Conservation (phyloP, 2,888 invertebrate species). For the Drosophila seclusa region DNA sequence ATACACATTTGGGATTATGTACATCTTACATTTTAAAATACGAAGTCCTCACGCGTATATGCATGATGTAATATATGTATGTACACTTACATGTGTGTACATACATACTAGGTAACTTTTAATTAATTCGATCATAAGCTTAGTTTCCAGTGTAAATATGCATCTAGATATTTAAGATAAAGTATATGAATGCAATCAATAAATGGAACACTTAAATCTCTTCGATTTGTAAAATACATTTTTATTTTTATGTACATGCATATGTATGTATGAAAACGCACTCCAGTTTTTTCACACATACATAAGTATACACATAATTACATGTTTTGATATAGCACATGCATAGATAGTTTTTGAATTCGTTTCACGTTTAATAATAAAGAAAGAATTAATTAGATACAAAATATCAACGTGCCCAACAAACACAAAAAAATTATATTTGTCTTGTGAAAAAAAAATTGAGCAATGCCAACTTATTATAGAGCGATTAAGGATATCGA, state of each 20-base stretch:
- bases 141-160: not conserved
- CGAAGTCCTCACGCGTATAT: not conserved
- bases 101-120: not conserved
- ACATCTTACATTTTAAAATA: not conserved
- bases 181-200: not conserved
- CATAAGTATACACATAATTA: constrained; percentile 3
- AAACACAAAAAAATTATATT: not conserved
- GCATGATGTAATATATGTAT: not conserved
- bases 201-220: not conserved
- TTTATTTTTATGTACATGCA: constrained; percentile 1
- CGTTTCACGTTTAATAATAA: not conserved
- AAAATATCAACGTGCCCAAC: not conserved
- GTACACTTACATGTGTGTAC: not conserved
- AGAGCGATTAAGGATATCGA: not conserved
- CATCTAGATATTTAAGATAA: not conserved
- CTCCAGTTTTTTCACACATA: constrained; percentile 2
- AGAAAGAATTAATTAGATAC: not conserved
- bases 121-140: not conserved
- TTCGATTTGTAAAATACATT: not conserved
- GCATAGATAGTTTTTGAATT: not conserved
- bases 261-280: constrained; percentile 4
- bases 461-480: not conserved
- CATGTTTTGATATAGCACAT: not conserved
- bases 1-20: constrained; percentile 9
- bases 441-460: not conserved